phyloP scores from a whole-genome alignment of 2,797 vertebrate genomes.

The Lutjanus argentimaculatus region DNA sequence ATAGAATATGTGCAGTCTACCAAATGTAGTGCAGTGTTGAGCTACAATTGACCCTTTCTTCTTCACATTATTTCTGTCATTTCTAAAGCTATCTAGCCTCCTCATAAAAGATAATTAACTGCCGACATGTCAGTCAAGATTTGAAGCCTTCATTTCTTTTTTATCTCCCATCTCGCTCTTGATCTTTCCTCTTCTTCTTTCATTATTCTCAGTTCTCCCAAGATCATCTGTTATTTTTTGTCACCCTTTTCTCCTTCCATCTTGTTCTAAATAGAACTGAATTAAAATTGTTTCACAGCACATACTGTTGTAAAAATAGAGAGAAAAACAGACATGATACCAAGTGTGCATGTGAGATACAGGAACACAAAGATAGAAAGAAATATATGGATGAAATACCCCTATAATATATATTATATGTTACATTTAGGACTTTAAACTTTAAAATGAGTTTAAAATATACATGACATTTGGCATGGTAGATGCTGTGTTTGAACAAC shows the following conservation, averaged over 20 bases:
- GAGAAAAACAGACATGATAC: neutral
- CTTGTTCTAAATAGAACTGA: conserved; percentile 6
- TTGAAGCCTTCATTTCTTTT: conserved; percentile 16
- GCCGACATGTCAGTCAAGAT: conserved; percentile 12
- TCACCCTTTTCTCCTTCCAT: neutral
- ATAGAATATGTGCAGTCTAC: neutral
- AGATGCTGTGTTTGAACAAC: neutral
- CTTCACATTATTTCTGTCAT: neutral
- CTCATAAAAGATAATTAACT: conserved; percentile 34
- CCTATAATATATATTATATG: too few species aligned
- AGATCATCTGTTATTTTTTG: neutral
- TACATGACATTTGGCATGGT: too few species aligned
- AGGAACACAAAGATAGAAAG: neutral
- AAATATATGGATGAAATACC: neutral
- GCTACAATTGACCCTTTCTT: neutral
- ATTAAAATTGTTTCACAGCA: neutral
- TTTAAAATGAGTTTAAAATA: neutral
- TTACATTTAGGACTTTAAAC: neutral
- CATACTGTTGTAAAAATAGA: neutral
- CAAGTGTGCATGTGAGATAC: neutral
- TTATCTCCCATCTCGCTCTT: conserved; percentile 13
- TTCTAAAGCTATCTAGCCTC: neutral
- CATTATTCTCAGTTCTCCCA: conserved; percentile 13
- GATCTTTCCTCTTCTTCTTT: neutral
- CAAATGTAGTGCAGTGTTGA: neutral